These are phyloP conservation scores for Mohoua ochrocephala DNA, from an alignment of 2,113 vertebrate species.

Conservation along the genomic window DNA sequence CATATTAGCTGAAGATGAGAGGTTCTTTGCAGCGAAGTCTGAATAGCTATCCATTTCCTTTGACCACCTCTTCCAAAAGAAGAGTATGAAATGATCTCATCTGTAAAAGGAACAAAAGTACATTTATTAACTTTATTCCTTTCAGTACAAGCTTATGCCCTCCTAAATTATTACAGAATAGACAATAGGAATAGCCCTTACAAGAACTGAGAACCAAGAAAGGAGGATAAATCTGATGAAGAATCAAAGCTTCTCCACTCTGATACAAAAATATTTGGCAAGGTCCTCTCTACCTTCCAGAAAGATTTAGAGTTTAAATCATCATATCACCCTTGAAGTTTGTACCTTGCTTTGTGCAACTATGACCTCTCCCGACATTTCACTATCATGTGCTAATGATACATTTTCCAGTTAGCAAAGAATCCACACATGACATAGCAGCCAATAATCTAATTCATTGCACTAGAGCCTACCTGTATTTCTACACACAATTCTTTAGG, in stretches of 20 bases:
- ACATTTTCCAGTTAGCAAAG: neutral
- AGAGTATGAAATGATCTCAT: constrained; percentile 20
- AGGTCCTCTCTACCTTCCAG: neutral
- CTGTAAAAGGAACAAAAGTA: constrained; percentile 53
- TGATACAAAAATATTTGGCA: neutral
- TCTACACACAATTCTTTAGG: neutral
- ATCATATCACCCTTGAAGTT: neutral
- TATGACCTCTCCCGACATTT: neutral
- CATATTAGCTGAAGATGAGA: constrained; percentile 59
- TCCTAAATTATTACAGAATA: neutral
- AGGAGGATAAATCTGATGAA: neutral
- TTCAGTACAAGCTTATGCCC: neutral
- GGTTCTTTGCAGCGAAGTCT: constrained; percentile 37
- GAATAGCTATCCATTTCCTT: constrained; percentile 70
- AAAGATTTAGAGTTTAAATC: neutral
- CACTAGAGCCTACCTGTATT: neutral
- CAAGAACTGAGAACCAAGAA: neutral
- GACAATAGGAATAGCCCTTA: neutral
- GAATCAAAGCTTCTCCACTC: neutral
- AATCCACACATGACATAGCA: neutral
- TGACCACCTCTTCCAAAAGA: constrained; percentile 42
- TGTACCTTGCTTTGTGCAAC: neutral
- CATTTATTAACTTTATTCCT: neutral
- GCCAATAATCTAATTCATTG: neutral
- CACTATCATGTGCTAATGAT: neutral